Evolutionary conservation across 1,140 invertebrate genomes (phyloP), one percentile per base, ranked within the genome.

Genomic region (Cephus cinctus): DNA sequence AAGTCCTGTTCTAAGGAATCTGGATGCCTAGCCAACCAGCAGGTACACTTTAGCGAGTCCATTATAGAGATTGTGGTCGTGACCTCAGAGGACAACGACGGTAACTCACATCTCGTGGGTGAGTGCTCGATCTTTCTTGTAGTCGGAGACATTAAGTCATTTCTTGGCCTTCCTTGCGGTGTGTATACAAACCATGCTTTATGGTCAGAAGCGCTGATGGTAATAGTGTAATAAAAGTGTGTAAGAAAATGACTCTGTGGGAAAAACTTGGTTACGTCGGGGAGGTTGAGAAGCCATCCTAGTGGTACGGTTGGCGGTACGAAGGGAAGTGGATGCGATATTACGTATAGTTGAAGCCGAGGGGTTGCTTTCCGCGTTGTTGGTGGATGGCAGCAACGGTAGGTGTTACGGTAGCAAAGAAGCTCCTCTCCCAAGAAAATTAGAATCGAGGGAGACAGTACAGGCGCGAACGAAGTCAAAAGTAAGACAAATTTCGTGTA

Each of bases 11-110:
- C 25, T n/a, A 8, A 27, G 25, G 25, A 27, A n/a, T 38, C 35
- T 9, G 2, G 16, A 15, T 9, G 35, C 35, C 35, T 9, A 38
- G 35, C 11, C 27, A 30, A 12, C 27, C 27, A 11, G 12, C 14
- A 18, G 61, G 63, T 59, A 67, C 60, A 62, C 63, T 69, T 71
- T 71, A 72, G 62, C 64, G 56, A 70, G 67, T 67, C 67, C 68
- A 72, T 73, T 73, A 70, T 63, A 69, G 62, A 65, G 67, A 72
- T 73, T 73, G 71, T 69, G 62, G 64, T 61, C 58, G 60, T 56
- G 59, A 66, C 63, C 59, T 63, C 56, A 43, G 36, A 47, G 35
- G 30, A 41, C 8, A 32, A 35, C 30, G 20, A 23, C 15, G 39
- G 35, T 39, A 50, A 47, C 38, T 57, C 39, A 39, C 40, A 21